A percentile compares a stretch with the other conserved stretches of the same genome.
phyloP scores from a whole-genome alignment of 2,797 vertebrate genomes.

The Cossypha polioptera region DNA sequence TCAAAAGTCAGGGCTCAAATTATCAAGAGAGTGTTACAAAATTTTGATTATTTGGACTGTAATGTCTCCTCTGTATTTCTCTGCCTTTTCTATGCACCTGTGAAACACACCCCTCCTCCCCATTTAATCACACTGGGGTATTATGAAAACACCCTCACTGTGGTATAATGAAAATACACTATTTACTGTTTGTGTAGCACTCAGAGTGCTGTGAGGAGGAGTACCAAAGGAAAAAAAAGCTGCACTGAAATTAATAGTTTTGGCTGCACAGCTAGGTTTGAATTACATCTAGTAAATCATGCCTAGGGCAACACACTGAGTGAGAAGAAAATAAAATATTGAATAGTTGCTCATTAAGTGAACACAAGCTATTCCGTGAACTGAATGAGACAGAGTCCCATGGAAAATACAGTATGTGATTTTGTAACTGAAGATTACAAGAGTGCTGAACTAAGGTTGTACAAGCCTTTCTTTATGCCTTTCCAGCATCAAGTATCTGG shows the following conservation, averaged over 20 bases:
- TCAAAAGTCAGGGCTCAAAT: neutral
- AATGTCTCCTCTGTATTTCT: neutral
- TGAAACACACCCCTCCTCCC: neutral
- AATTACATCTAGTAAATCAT: conserved; percentile 64
- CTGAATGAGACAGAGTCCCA: conserved; percentile 21
- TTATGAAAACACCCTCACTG: conserved; percentile 16
- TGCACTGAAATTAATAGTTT: conserved; percentile 49
- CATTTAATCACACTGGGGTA: neutral
- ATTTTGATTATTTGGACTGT: neutral
- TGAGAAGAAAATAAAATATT: conserved; percentile 69
- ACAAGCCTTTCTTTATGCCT: neutral
- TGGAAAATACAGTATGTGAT: conserved; percentile 23
- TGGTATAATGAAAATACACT: conserved; percentile 37
- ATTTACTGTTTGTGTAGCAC: conserved; percentile 48
- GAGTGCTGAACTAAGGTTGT: neutral
- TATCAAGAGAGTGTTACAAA: neutral
- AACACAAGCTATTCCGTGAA: conserved; percentile 19
- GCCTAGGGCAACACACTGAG: conserved; percentile 60
- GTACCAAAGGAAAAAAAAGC: conserved; percentile 42
- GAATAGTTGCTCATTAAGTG: conserved; percentile 60
- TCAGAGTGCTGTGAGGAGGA: conserved; percentile 56
- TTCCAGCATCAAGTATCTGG: neutral
- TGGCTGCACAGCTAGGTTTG: conserved; percentile 53
- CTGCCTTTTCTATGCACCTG: neutral
- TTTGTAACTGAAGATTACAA: conserved; percentile 36